Conservation (phyloP, 2,797 vertebrate genomes). For the Geotrypetes seraphini region DNA sequence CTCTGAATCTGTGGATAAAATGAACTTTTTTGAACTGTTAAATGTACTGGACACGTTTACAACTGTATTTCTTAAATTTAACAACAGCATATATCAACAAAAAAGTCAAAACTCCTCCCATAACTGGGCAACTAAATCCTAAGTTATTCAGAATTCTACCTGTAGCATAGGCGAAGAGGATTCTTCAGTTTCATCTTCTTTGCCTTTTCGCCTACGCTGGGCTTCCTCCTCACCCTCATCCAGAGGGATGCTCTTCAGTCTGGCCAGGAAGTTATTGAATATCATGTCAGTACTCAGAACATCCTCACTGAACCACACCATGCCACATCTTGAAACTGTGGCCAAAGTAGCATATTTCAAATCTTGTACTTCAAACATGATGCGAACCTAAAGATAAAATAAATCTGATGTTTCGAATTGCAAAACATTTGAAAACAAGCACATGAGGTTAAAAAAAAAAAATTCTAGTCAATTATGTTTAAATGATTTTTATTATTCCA, state of each 20-base stretch:
- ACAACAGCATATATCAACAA: background rate
- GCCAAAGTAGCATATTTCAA: slow-evolving; percentile 93
- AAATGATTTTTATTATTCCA: no score
- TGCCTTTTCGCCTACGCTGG: slow-evolving; percentile 79
- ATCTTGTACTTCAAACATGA: slow-evolving; percentile 98
- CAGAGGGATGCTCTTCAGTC: slow-evolving; percentile 85
- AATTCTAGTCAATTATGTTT: no score
- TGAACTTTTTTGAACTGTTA: background rate
- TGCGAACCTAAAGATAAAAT: slow-evolving; percentile 78
- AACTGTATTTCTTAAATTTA: no score
- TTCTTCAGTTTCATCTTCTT: slow-evolving; percentile 87
- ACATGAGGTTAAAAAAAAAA: no score
- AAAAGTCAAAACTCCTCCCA: no score
- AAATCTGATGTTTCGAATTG: no score
- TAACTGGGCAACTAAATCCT: no score
- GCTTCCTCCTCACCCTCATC: slow-evolving; percentile 98
- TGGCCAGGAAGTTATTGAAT: slow-evolving; percentile 92
- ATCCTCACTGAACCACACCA: slow-evolving; percentile 99
- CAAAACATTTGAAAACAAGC: no score
- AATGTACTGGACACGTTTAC: no score
- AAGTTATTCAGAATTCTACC: slow-evolving; percentile 57
- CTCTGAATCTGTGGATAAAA: slow-evolving; percentile 76
- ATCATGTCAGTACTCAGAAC: slow-evolving; percentile 98
- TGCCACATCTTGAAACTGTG: slow-evolving; percentile 94
- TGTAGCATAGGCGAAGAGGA: slow-evolving; percentile 91